Conservation (phyloP, 2,888 invertebrate genomes). For the Hartigia nigra region DNA sequence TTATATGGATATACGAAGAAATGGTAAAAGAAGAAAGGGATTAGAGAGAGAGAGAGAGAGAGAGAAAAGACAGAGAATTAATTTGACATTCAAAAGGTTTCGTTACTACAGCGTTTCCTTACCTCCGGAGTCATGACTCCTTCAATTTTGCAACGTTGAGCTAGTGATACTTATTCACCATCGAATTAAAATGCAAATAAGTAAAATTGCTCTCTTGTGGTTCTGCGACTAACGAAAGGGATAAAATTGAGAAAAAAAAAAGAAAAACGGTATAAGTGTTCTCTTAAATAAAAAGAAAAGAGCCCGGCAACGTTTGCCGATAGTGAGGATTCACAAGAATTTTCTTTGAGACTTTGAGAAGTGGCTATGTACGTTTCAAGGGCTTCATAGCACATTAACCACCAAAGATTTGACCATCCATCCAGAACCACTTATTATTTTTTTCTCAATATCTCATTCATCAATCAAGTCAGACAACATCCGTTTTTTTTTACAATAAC, state of each 20-base stretch:
- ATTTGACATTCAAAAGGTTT: not conserved
- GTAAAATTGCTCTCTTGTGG: not conserved
- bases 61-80: not conserved
- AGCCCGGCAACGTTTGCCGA: not conserved
- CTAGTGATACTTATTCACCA: not conserved
- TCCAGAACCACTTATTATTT: not conserved
- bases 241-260: not conserved
- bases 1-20: not conserved
- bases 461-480: not conserved
- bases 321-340: not conserved
- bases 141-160: not conserved
- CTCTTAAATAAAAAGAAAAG: not conserved
- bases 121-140: not conserved
- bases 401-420: not conserved
- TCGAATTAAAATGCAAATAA: not conserved
- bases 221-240: too few relatives aligned
- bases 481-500: not conserved
- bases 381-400: not conserved
- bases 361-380: not conserved
- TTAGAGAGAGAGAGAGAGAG: not conserved
- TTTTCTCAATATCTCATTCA: not conserved
- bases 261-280: not conserved
- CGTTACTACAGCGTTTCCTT: not conserved
- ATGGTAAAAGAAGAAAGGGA: not conserved
- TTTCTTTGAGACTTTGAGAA: not conserved